phyloP scores from a whole-genome alignment of 2,113 vertebrate species.

The Pollachius pollachius region DNA sequence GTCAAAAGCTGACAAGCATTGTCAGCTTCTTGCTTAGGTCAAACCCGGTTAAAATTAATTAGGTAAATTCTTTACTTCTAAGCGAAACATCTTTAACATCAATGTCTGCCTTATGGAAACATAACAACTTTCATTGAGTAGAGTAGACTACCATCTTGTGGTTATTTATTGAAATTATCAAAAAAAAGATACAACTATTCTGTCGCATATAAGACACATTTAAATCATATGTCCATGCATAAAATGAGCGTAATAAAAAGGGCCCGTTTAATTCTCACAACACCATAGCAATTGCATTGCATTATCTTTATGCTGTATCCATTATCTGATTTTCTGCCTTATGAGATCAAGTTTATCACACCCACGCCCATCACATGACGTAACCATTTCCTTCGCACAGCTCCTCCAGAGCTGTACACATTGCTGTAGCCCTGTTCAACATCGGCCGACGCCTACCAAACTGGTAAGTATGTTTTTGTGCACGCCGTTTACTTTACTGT shows the following conservation, averaged over 20 bases:
- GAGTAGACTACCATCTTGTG: constrained; percentile 51
- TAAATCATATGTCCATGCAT: not conserved
- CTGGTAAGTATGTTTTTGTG: too few relatives aligned
- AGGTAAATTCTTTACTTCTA: not conserved
- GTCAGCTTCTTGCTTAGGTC: too few relatives aligned
- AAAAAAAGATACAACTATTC: not conserved
- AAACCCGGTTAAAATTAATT: not conserved
- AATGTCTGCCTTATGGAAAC: not conserved
- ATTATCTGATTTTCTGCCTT: too few relatives aligned
- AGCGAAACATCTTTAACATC: not conserved
- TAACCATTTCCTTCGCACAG: not conserved
- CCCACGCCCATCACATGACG: not conserved
- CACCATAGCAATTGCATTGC: not conserved
- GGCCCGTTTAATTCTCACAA: not conserved
- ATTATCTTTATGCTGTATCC: not conserved
- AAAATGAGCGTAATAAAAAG: too few relatives aligned
- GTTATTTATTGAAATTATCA: constrained; percentile 10
- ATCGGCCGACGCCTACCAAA: not conserved
- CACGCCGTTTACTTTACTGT: too few relatives aligned
- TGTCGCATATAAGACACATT: not conserved
- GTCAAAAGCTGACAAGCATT: too few relatives aligned
- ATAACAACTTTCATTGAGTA: not conserved
- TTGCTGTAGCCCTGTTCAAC: not conserved
- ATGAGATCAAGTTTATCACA: not conserved
- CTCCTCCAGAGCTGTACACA: too few relatives aligned